A percentile compares a stretch with the other conserved stretches of the same genome.
These are phyloP conservation scores for Proisotoma minuta DNA, from an alignment of 2,888 invertebrate genomes.

Conservation along the genomic window DNA sequence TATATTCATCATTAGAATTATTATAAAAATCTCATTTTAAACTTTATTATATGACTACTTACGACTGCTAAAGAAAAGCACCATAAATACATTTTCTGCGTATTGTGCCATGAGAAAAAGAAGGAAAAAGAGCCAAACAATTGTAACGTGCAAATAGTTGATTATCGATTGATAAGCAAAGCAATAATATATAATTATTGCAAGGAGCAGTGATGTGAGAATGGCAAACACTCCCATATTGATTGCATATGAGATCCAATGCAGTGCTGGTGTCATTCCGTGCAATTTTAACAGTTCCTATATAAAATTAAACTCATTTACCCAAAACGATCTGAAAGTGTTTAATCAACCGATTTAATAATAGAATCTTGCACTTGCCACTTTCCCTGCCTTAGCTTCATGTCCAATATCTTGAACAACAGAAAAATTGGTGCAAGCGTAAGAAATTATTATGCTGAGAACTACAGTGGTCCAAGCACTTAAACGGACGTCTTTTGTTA, in stretches of 20 bases:
- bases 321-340: too few relatives aligned
- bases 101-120: slow-evolving; percentile 17
- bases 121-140: slow-evolving; percentile 24
- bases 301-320: neutral
- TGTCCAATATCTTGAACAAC: slow-evolving; percentile 17
- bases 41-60: slow-evolving; percentile 13
- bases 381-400: slow-evolving; percentile 21
- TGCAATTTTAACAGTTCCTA: slow-evolving; percentile 34
- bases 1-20: slow-evolving; percentile 1
- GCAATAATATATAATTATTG: slow-evolving; percentile 13
- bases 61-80: slow-evolving; percentile 21
- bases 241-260: slow-evolving; percentile 26
- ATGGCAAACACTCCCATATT: slow-evolving; percentile 5
- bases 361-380: slow-evolving; percentile 10
- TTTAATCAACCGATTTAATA: too few relatives aligned
- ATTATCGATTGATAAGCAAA: slow-evolving; percentile 10
- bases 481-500: neutral
- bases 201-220: slow-evolving; percentile 8
- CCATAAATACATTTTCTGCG: slow-evolving; percentile 14
- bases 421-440: slow-evolving; percentile 13
- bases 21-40: neutral
- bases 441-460: slow-evolving; percentile 15
- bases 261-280: slow-evolving; percentile 28
- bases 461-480: slow-evolving; percentile 3
- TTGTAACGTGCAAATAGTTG: neutral